phyloP scores from a whole-genome alignment of 2,113 vertebrate genomes.

The Trematocara variabile region DNA sequence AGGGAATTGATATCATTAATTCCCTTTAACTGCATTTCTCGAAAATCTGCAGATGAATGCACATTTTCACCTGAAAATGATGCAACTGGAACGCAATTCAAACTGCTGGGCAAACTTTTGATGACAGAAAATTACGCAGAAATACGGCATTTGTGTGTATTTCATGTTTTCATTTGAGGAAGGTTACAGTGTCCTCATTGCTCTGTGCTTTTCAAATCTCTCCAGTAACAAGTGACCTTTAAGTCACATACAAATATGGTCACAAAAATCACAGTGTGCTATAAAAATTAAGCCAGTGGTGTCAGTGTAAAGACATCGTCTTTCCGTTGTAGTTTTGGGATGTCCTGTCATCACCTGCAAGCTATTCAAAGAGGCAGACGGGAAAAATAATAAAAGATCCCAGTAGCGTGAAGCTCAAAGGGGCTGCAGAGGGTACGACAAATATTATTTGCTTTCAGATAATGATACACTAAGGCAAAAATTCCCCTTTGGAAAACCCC shows the following conservation, averaged over 20 bases:
- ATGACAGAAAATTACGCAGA: not conserved
- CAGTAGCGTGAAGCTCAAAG: not conserved
- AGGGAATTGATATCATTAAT: not conserved
- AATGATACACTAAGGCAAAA: not conserved
- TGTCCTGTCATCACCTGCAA: not conserved
- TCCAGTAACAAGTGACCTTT: not conserved
- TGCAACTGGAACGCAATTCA: not conserved
- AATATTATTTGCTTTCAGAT: not conserved
- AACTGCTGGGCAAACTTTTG: not conserved
- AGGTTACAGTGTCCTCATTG: not conserved
- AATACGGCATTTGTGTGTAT: not conserved
- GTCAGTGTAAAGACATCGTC: not conserved
- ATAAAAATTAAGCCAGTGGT: not conserved
- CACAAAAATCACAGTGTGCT: not conserved
- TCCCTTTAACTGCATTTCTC: not conserved
- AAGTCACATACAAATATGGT: not conserved
- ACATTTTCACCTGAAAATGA: not conserved
- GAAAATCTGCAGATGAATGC: not conserved
- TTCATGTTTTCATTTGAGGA: not conserved
- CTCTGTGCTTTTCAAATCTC: not conserved
- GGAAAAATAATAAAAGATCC: not conserved
- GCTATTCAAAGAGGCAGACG: not conserved
- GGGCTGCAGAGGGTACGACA: not conserved
- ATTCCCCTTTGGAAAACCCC: not conserved
- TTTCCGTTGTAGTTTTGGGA: not conserved